These are phyloP conservation scores for Riparia riparia DNA, from an alignment of 2,113 vertebrate species.

Conservation along the genomic window DNA sequence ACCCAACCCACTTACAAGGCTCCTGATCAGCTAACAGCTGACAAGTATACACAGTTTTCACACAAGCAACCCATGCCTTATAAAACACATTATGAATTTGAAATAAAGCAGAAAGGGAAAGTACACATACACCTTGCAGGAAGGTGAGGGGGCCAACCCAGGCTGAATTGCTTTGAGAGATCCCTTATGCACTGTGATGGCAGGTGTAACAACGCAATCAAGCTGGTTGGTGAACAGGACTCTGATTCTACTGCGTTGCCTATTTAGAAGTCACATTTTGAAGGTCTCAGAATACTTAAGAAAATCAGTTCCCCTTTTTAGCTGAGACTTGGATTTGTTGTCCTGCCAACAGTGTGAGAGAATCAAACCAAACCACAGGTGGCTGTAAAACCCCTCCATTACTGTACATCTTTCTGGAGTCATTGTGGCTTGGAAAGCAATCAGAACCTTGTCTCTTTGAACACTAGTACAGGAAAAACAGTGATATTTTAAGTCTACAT, in stretches of 20 bases:
- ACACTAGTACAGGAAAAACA: neutral
- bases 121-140: neutral
- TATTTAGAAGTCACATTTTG: neutral
- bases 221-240: neutral
- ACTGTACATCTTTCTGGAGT: neutral
- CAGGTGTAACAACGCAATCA: neutral
- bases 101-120: neutral
- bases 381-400: neutral
- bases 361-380: neutral
- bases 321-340: neutral
- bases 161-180: neutral
- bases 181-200: rapidly evolving
- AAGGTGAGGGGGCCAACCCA: neutral
- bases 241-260: neutral
- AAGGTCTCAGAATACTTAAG: neutral
- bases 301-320: neutral
- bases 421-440: neutral
- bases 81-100: rapidly evolving
- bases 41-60: neutral
- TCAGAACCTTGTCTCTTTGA: neutral
- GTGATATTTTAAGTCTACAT: rapidly evolving
- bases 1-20: neutral
- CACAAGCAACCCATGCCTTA: neutral
- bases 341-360: neutral
- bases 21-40: neutral